These are phyloP conservation scores for Carassius carassius DNA, from an alignment of 2,113 vertebrate genomes.

Conservation along the genomic window DNA sequence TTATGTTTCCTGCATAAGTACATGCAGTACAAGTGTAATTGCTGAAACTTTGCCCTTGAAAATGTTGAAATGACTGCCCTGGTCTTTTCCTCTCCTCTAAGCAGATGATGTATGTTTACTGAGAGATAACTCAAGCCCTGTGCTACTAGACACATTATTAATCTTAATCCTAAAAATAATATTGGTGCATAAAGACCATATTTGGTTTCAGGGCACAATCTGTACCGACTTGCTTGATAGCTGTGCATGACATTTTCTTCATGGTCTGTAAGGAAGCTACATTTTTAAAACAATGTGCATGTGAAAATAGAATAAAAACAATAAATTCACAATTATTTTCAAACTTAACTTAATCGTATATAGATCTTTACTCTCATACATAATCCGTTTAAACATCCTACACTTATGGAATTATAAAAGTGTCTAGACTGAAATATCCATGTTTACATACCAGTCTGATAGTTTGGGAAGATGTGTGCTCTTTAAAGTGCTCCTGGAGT, in stretches of 20 bases:
- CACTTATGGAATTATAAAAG: background rate
- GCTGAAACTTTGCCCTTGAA: background rate
- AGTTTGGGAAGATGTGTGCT: constrained; percentile 4
- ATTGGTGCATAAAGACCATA: background rate
- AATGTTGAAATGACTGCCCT: background rate
- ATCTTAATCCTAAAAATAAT: constrained; percentile 20
- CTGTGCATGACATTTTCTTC: background rate
- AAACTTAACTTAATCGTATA: background rate
- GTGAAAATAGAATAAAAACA: background rate
- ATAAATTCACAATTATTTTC: background rate
- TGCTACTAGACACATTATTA: constrained; percentile 2
- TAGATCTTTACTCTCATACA: background rate
- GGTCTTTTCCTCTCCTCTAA: background rate
- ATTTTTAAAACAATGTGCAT: background rate
- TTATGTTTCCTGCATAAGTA: constrained; percentile 48
- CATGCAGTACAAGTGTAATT: background rate
- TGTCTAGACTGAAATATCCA: background rate
- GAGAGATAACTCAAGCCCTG: constrained; percentile 7
- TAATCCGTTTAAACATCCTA: background rate
- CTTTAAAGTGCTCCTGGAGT: constrained; percentile 13
- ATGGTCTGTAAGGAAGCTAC: background rate
- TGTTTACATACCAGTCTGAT: constrained; percentile 37
- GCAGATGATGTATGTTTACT: constrained; percentile 8
- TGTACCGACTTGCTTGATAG: background rate
- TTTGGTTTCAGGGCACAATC: constrained; percentile 21